Base-by-base conservation (phyloP, 2,797 vertebrate genomes). In the Sebastes glaucus region DNA sequence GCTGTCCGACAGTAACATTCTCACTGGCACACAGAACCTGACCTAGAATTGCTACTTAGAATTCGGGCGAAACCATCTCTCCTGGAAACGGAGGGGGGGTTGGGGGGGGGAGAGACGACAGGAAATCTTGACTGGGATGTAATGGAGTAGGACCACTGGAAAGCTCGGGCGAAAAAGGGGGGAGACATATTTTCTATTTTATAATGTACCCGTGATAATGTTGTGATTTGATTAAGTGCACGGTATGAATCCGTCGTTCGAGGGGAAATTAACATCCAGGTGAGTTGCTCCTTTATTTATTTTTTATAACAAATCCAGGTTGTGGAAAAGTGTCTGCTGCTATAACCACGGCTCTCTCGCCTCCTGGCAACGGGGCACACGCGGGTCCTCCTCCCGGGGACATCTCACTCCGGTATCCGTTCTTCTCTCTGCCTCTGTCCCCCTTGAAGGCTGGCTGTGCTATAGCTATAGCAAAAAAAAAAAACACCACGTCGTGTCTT, bases 21-120 rank as follows among this genome's bases (percentile, higher is more conserved):
- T 93, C 93, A 94, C 91, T 93, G 92, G 94, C 95, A 92, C 93
- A 94, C 92, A 94, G 95, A 46, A 96, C 93, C 94, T 96, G 96
- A 96, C 96, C 95, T 95, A 96, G 96, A 95, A 96, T 94, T 92
- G 93, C 95, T 95, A 94, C 95, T 96, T 95, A 95, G 93, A 96
- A 95, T 94, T 94, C 93, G 95, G 96, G 80, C 93, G 80, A 76
- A 94, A 96, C 96, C 96, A 96, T 94, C 71, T 10, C 66, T 77
- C 72, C 72, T 7, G 77, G 74, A 89, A 49, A 66, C 82, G 62
- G 85, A 74, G 75, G 72, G 84, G 13, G 6, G 6, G 0, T 3
- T 42, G 38, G 38, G 38, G 38, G 88, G 71, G 60, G 46, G 77
- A 22, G 63, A 62, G 87, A 82, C 92, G 89, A 89, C 91, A 94